phyloP scores from a whole-genome alignment of 2,797 vertebrate species.

The Valencia hispanica region DNA sequence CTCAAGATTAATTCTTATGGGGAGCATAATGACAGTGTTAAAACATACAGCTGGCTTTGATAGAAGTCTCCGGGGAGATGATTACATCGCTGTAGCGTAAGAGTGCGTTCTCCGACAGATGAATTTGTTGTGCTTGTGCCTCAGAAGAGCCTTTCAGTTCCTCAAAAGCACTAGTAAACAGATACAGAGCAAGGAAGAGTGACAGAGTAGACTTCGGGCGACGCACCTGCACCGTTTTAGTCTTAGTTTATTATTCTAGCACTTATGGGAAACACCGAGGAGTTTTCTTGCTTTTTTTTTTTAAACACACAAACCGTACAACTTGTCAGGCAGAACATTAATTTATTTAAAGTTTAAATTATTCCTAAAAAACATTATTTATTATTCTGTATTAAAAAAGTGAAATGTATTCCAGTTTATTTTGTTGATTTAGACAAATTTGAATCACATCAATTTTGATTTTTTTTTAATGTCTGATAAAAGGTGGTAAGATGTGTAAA shows the following conservation, averaged over 20 bases:
- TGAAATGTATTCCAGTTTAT: neutral
- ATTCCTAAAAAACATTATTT: neutral
- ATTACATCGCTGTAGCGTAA: neutral
- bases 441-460: neutral
- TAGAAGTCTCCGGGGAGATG: constrained; percentile 4
- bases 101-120: neutral
- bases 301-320: neutral
- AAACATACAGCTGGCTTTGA: constrained; percentile 8
- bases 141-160: constrained; percentile 21
- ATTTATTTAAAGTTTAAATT: neutral
- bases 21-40: constrained; percentile 1
- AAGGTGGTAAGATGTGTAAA: neutral
- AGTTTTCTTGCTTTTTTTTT: neutral
- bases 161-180: constrained; percentile 12
- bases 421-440: neutral
- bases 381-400: neutral
- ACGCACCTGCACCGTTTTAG: constrained; percentile 9
- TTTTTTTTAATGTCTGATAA: neutral
- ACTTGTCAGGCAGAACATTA: neutral
- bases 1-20: constrained; percentile 18
- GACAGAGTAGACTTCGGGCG: constrained; percentile 6
- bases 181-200: constrained; percentile 6
- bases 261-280: neutral
- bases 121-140: neutral
- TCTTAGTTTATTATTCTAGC: neutral